These are phyloP conservation scores for Rhagonycha lutea DNA, from an alignment of 2,888 invertebrate species.

Conservation along the genomic window DNA sequence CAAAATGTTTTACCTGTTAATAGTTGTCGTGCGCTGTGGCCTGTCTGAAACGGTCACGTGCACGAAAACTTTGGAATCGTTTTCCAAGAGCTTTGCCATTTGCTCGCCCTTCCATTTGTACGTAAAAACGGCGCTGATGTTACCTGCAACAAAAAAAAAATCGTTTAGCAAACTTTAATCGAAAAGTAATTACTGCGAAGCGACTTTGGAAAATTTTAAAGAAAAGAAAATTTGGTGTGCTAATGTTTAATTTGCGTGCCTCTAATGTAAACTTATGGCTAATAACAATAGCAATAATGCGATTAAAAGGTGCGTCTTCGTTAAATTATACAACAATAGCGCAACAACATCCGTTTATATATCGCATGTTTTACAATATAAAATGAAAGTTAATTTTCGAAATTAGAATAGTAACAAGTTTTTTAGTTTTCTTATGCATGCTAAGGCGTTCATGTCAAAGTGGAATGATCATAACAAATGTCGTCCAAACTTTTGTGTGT, in stretches of 20 bases:
- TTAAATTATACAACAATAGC: background rate
- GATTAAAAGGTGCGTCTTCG: background rate
- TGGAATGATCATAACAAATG: background rate
- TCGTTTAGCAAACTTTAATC: background rate
- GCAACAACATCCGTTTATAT: background rate
- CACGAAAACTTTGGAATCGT: slow-evolving; percentile 69
- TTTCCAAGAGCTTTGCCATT: slow-evolving; percentile 71
- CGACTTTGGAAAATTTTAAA: background rate
- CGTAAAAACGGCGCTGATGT: slow-evolving; percentile 82
- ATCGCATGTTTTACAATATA: background rate
- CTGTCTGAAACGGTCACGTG: slow-evolving; percentile 70
- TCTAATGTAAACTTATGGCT: background rate
- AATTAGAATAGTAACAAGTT: background rate
- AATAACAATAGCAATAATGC: background rate
- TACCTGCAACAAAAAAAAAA: slow-evolving; percentile 60
- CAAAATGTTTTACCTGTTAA: slow-evolving; percentile 68
- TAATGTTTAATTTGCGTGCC: background rate
- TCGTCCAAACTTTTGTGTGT: background rate
- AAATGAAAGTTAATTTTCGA: background rate
- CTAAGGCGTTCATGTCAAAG: background rate
- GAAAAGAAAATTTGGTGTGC: background rate
- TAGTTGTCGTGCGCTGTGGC: slow-evolving; percentile 60
- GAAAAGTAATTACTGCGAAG: background rate
- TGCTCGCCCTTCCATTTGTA: slow-evolving; percentile 78
- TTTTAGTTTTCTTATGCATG: background rate